Evolutionary conservation across 2,888 invertebrate species (phyloP).

Genomic region (Oscheius myriophilus): DNA sequence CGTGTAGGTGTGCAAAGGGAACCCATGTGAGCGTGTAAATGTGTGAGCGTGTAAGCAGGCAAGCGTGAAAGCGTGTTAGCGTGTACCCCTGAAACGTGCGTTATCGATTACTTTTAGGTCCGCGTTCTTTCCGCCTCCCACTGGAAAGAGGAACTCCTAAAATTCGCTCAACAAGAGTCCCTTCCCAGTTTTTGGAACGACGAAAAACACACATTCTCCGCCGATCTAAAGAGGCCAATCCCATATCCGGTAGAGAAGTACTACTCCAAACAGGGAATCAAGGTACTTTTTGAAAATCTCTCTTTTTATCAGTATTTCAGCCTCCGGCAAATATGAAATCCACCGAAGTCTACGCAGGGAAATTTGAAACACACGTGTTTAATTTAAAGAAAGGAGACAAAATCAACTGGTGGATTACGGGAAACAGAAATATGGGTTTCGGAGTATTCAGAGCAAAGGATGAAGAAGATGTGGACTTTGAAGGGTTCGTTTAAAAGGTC

Average conservation of each 20-base stretch:
- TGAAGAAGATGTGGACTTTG: constrained; percentile 38
- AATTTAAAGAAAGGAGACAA: constrained; percentile 29
- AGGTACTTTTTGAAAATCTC: constrained; percentile 16
- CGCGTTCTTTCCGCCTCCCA: constrained; percentile 43
- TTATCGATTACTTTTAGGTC: constrained; percentile 30
- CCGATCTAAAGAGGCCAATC: constrained; percentile 48
- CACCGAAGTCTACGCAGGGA: constrained; percentile 40
- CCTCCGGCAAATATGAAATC: constrained; percentile 20
- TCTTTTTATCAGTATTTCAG: background rate
- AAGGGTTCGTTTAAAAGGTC: constrained; percentile 26
- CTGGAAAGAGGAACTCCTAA: constrained; percentile 59
- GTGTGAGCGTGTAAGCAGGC: no score
- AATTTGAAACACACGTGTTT: constrained; percentile 32
- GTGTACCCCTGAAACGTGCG: no score
- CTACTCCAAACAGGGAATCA: constrained; percentile 41
- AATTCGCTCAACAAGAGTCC: constrained; percentile 44
- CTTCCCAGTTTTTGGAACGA: constrained; percentile 61
- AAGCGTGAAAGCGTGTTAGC: no score
- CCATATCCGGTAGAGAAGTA: constrained; percentile 52
- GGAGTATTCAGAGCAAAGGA: constrained; percentile 45
- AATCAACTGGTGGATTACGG: constrained; percentile 45
- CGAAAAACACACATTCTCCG: constrained; percentile 41
- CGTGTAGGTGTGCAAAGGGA: no score
- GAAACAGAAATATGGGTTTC: constrained; percentile 48
- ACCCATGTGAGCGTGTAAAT: no score